These are phyloP conservation scores for Eudyptes chrysolophus DNA, from an alignment of 2,113 vertebrate species.

Conservation along the genomic window DNA sequence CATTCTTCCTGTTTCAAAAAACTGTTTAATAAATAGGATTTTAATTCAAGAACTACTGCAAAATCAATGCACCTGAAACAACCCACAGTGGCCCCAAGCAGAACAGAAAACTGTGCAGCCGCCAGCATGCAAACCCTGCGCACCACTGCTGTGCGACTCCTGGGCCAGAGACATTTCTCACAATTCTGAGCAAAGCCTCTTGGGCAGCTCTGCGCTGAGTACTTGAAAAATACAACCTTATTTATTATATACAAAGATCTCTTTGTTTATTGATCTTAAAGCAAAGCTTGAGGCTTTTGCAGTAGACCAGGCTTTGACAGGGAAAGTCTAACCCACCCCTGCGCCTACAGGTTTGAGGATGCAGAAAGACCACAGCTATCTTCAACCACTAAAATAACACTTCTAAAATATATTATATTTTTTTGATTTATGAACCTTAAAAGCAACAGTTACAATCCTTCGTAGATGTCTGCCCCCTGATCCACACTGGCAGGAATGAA, in stretches of 20 bases:
- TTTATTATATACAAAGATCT: neutral
- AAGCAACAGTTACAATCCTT: fast-evolving
- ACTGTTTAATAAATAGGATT: neutral
- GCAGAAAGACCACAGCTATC: neutral
- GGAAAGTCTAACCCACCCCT: neutral
- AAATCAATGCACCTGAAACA: neutral
- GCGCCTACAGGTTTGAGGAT: neutral
- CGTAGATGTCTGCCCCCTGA: fast-evolving
- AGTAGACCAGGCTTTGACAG: neutral
- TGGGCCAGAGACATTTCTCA: neutral
- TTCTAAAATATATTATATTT: neutral
- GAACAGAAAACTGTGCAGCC: neutral
- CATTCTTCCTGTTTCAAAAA: neutral
- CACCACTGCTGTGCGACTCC: neutral
- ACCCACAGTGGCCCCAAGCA: neutral
- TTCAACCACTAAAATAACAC: neutral
- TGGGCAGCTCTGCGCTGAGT: neutral
- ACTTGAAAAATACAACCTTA: neutral
- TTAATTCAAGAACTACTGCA: neutral
- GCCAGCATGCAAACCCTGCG: neutral
- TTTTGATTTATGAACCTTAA: neutral
- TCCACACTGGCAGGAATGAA: neutral
- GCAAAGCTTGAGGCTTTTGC: neutral
- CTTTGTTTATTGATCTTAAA: neutral
- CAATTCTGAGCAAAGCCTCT: neutral